Evolutionary conservation across 2,113 vertebrate species (phyloP).

Genomic region (Conger conger): DNA sequence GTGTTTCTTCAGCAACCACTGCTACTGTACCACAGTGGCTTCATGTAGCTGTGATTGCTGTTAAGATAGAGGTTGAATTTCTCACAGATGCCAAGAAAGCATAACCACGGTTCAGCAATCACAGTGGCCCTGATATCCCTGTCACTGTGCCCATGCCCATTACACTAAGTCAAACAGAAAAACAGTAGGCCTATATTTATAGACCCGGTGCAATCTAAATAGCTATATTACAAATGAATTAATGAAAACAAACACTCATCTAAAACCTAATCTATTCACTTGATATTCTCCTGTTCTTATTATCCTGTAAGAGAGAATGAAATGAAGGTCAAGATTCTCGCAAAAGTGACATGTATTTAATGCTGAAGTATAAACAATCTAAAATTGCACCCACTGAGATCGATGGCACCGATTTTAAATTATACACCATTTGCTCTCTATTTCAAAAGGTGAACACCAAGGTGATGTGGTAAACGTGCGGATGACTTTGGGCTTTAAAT

Average conservation of each 20-base stretch:
- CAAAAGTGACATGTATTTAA: too few relatives aligned
- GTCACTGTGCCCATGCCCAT: background rate
- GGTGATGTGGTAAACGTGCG: background rate
- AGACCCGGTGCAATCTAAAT: too few relatives aligned
- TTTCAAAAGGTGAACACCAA: too few relatives aligned
- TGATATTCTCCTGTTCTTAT: too few relatives aligned
- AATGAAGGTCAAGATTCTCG: too few relatives aligned
- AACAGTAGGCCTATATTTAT: too few relatives aligned
- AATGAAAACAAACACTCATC: background rate
- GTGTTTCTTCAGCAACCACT: background rate
- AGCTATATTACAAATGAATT: background rate
- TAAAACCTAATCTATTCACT: background rate
- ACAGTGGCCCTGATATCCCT: background rate
- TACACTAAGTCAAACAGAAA: background rate
- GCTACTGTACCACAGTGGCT: background rate
- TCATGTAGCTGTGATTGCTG: background rate
- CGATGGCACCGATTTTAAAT: background rate
- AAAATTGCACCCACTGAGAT: background rate
- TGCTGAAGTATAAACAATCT: background rate
- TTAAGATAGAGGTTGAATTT: background rate
- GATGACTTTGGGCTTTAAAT: background rate
- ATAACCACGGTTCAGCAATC: background rate
- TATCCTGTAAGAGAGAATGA: too few relatives aligned
- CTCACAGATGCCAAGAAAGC: background rate
- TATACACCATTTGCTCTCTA: background rate